Base-by-base conservation (phyloP, 2,888 invertebrate species). In the Cancer borealis region DNA sequence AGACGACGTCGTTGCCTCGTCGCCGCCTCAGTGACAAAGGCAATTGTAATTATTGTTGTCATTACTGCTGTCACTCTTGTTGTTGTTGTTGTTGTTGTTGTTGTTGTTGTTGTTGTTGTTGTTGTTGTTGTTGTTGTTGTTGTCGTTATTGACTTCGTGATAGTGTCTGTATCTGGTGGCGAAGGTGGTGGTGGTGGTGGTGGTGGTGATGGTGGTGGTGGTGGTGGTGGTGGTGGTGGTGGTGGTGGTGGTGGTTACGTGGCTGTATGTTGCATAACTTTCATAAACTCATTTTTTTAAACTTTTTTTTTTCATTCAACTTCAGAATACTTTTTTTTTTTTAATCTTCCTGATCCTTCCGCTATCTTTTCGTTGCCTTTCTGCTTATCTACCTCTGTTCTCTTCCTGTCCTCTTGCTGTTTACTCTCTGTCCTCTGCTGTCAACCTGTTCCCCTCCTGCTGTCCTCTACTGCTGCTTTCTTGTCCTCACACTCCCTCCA, bases 31-130 rank as follows among this genome's bases (percentile, higher is more conserved):
- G 92, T 92, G 92, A 92, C 92, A 92, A 92, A 79, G 92, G 73
- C 92, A 92, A 92, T 92, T 26, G 47, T 92, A 92, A 92, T 92
- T 92, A 92, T 92, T 45, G 47, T 92, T 49, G 90, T 60, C 39
- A 54, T 90, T 54, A 90, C 39, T 49, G 54, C 30, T 49, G 90
- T 54, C 54, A 39, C 54, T 54, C 14, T 26, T 90, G 49, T 90
- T 90, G 90, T 92, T 66, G 49, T 84, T 73, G 39, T 91, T 91
- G 60, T 73, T 30, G 73, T 73, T 88, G 30, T 88, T 88, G 88
- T 45, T 87, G 26, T 45, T 87, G 30, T 45, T 87, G 14, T n/a
- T 88, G 26, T 30, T 88, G 88, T 90, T 90, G 90, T 92, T 66
- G 49, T 84, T 73, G 39, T 91, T 91, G 60, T 73, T 30, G 73